Evolutionary conservation across 2,888 invertebrate genomes (phyloP).

Genomic region (Sarcophaga rosellei): DNA sequence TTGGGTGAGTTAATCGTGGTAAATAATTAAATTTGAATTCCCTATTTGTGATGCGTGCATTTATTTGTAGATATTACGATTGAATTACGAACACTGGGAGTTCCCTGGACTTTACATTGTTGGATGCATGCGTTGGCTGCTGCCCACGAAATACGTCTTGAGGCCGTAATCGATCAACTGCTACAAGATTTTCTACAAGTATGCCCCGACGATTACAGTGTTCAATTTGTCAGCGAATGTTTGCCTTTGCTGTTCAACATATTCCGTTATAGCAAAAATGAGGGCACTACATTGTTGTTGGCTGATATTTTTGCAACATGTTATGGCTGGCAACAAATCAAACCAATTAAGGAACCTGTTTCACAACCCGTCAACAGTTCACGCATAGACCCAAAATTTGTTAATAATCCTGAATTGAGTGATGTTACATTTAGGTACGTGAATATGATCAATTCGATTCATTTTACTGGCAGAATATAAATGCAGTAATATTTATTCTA

Average conservation of each 20-base stretch:
- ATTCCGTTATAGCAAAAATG: slow-evolving; percentile 95
- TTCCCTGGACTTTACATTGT: slow-evolving; percentile 95
- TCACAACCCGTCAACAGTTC: slow-evolving; percentile 86
- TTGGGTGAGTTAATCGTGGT: slow-evolving; percentile 83
- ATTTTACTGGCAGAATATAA: not conserved
- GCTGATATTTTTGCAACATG: slow-evolving; percentile 95
- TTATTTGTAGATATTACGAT: slow-evolving; percentile 88
- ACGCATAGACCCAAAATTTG: slow-evolving; percentile 94
- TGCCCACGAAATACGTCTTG: slow-evolving; percentile 91
- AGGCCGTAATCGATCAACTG: slow-evolving; percentile 93
- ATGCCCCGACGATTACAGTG: slow-evolving; percentile 93
- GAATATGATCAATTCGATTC: too few relatives aligned
- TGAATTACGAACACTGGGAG: slow-evolving; percentile 91
- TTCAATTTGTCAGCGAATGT: slow-evolving; percentile 94
- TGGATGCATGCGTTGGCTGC: slow-evolving; percentile 95
- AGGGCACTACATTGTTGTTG: slow-evolving; percentile 91
- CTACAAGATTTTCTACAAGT: slow-evolving; percentile 95
- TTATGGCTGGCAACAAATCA: slow-evolving; percentile 93
- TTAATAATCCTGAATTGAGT: slow-evolving; percentile 95
- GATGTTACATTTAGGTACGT: slow-evolving; percentile 91
- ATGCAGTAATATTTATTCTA: slow-evolving; percentile 2
- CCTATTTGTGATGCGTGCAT: not conserved
- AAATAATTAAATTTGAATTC: not conserved
- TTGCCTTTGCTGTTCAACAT: slow-evolving; percentile 94
- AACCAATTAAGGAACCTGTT: slow-evolving; percentile 86